Conservation (phyloP, 2,797 vertebrate genomes). For the Trichosurus vulpecula region DNA sequence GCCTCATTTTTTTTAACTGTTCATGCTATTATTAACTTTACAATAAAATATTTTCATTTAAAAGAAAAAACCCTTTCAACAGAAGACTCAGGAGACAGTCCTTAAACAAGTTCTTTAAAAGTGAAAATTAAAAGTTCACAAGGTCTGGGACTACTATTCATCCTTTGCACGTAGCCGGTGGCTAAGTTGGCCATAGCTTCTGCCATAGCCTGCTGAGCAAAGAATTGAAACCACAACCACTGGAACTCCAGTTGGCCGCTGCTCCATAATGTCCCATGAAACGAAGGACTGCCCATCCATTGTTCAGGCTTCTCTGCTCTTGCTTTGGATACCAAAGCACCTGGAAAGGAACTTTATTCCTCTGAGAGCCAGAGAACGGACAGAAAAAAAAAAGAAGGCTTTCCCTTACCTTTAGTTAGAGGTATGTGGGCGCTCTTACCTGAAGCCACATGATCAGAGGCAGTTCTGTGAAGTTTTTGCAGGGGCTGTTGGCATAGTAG, state of each 20-base stretch:
- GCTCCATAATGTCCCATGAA: background rate
- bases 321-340: background rate
- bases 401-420: background rate
- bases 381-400: background rate
- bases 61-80: background rate
- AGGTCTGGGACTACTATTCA: background rate
- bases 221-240: accelerated
- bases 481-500: constrained; percentile 88
- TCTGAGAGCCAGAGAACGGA: background rate
- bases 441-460: constrained; percentile 98
- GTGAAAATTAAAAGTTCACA: background rate
- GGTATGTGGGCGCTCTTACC: constrained; percentile 82
- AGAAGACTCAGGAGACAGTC: background rate
- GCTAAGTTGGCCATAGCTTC: background rate
- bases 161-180: background rate
- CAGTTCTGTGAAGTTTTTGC: constrained; percentile 85
- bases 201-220: background rate
- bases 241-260: background rate
- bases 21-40: background rate
- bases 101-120: background rate
- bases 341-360: background rate
- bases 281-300: background rate
- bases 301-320: background rate
- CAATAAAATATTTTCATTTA: background rate
- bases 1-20: background rate